Evolutionary conservation across 2,797 vertebrate species (phyloP).

Genomic region (Peromyscus melanophrys): DNA sequence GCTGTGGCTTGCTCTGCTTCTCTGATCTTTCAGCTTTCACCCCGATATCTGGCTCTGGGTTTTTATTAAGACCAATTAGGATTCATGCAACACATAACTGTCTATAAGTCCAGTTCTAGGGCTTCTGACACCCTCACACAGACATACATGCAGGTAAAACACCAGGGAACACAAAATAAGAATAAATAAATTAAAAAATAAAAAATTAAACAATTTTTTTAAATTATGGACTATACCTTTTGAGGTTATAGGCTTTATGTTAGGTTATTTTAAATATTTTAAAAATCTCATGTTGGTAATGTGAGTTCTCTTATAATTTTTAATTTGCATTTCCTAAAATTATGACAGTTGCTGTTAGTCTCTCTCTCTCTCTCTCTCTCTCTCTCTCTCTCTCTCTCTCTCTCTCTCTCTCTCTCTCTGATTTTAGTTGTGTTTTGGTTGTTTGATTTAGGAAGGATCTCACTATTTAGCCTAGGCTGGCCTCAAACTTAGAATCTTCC

Average conservation of each 20-base stretch:
- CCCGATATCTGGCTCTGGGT: too few relatives aligned
- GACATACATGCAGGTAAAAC: too few relatives aligned
- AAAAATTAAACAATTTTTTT: too few relatives aligned
- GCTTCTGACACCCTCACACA: too few relatives aligned
- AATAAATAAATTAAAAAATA: too few relatives aligned
- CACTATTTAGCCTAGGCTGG: neutral
- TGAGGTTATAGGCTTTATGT: neutral
- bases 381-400: neutral
- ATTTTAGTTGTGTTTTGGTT: neutral
- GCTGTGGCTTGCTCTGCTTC: too few relatives aligned
- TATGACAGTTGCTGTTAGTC: neutral
- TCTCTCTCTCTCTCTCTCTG: neutral
- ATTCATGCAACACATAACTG: too few relatives aligned
- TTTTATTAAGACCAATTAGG: too few relatives aligned
- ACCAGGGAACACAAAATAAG: too few relatives aligned
- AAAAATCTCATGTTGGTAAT: neutral
- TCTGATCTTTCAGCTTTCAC: too few relatives aligned
- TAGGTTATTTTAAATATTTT: neutral
- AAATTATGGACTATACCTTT: neutral
- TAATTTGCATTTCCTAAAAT: neutral
- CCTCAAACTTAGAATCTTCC: neutral
- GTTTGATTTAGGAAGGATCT: neutral
- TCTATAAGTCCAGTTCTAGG: too few relatives aligned
- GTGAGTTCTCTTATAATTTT: neutral
- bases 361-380: too few relatives aligned